A percentile compares a stretch with the other conserved stretches of the same genome.
Evolutionary conservation across 2,113 vertebrate genomes (phyloP).

Genomic region (Forbesichthys agassizii): DNA sequence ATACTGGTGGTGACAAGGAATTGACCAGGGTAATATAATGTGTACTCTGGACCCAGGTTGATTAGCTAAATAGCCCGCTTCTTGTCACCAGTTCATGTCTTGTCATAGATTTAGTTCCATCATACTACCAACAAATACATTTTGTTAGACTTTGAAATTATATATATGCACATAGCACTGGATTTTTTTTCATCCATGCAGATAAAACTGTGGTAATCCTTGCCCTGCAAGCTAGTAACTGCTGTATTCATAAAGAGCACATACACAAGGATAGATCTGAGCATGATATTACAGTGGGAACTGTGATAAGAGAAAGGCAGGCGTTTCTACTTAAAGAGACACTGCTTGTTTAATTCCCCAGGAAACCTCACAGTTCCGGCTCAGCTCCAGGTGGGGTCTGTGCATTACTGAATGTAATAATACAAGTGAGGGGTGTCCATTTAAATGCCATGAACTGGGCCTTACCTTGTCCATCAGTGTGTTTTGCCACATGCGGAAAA

Average conservation of each 20-base stretch:
- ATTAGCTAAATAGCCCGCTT: constrained; percentile 45
- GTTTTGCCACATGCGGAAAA: constrained; percentile 95
- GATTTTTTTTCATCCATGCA: no score
- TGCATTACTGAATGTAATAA: no score
- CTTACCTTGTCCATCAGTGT: constrained; percentile 86
- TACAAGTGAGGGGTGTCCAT: no score
- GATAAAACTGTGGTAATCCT: no score
- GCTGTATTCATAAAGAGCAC: not conserved
- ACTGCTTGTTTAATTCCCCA: no score
- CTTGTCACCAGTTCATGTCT: not conserved
- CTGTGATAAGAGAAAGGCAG: not conserved
- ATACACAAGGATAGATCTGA: not conserved
- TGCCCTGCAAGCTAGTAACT: not conserved
- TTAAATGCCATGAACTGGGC: not conserved
- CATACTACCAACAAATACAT: no score
- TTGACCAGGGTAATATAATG: not conserved
- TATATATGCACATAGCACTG: no score
- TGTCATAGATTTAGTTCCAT: no score
- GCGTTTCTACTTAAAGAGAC: not conserved
- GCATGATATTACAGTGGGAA: not conserved
- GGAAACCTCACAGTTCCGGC: no score
- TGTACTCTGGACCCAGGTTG: constrained; percentile 43
- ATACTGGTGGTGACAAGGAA: constrained; percentile 18
- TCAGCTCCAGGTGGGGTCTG: no score
- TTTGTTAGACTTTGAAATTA: no score